Evolutionary conservation across 2,797 vertebrate species (phyloP).

Genomic region (Hylomyscus alleni): DNA sequence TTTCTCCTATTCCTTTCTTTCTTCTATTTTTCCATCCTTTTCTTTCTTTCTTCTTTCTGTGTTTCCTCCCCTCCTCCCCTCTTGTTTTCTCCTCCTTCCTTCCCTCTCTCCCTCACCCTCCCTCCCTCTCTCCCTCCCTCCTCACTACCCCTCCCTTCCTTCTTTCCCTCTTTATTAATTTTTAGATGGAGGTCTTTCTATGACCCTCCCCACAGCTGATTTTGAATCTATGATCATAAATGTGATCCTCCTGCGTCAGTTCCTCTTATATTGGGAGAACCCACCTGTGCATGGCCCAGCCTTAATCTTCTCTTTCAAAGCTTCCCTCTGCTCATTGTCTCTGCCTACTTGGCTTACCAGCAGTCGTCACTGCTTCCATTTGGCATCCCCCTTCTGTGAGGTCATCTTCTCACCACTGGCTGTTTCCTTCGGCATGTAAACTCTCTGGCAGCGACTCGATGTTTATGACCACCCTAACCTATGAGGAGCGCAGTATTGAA

Average conservation of each 20-base stretch:
- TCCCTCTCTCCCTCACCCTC: background rate
- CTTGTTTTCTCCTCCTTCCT: background rate
- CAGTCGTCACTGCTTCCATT: conserved; percentile 62
- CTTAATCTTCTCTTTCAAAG: conserved; percentile 74
- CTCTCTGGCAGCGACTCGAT: conserved; percentile 70
- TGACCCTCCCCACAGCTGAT: background rate
- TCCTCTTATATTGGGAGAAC: background rate
- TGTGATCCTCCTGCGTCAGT: background rate
- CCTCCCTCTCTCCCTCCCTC: too few relatives aligned
- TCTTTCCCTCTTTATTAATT: background rate
- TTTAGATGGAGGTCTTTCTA: background rate
- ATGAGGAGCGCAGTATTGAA: conserved; percentile 58
- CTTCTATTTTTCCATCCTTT: background rate
- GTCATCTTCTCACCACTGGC: conserved; percentile 80
- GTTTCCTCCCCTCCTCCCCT: background rate
- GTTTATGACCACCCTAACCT: conserved; percentile 66
- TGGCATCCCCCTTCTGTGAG: conserved; percentile 84
- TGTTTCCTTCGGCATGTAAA: conserved; percentile 65
- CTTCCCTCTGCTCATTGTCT: conserved; percentile 72
- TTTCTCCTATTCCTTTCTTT: too few relatives aligned
- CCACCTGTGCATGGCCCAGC: too few relatives aligned
- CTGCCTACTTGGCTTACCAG: conserved; percentile 57
- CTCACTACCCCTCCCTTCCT: too few relatives aligned
- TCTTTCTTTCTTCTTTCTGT: background rate
- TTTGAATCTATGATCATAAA: background rate